A percentile compares a stretch with the other conserved stretches of the same genome.
Conservation (phyloP, 1,140 invertebrate species). For the Temnothorax longispinosus region DNA sequence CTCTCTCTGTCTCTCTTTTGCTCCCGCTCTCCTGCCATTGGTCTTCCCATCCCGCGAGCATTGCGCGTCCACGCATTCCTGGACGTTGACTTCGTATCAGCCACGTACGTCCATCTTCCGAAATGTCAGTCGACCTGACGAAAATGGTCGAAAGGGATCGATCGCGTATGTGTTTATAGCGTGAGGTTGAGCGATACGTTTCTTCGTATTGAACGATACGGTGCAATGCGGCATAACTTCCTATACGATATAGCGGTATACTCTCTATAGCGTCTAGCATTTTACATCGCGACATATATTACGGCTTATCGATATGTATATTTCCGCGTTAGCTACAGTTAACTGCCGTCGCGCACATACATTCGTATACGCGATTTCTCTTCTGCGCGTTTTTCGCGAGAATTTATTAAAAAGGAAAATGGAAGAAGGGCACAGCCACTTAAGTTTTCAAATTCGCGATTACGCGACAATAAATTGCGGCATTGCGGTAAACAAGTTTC, state of each 20-base stretch:
- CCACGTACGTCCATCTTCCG: conserved; percentile 71
- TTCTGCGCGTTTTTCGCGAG: background rate
- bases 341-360: background rate
- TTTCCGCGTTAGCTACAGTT: conserved; percentile 33
- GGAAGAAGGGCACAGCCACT: background rate
- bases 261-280: conserved; percentile 14
- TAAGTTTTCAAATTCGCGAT: background rate
- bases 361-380: background rate
- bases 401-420: background rate
- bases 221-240: conserved; percentile 35
- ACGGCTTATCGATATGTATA: background rate
- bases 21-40: conserved; percentile 34
- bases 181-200: conserved; percentile 50
- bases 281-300: conserved; percentile 45
- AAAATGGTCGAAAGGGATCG: conserved; percentile 67
- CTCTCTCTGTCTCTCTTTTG: conserved; percentile 11
- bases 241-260: background rate
- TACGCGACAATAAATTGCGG: background rate
- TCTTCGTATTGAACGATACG: conserved; percentile 54
- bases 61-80: conserved; percentile 67
- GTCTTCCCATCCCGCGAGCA: conserved; percentile 22
- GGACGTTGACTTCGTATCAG: conserved; percentile 73
- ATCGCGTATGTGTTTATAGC: conserved; percentile 57
- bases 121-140: conserved; percentile 70
- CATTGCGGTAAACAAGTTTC: background rate